These are phyloP conservation scores for Adelges cooleyi DNA, from an alignment of 1,140 invertebrate genomes.

Conservation along the genomic window DNA sequence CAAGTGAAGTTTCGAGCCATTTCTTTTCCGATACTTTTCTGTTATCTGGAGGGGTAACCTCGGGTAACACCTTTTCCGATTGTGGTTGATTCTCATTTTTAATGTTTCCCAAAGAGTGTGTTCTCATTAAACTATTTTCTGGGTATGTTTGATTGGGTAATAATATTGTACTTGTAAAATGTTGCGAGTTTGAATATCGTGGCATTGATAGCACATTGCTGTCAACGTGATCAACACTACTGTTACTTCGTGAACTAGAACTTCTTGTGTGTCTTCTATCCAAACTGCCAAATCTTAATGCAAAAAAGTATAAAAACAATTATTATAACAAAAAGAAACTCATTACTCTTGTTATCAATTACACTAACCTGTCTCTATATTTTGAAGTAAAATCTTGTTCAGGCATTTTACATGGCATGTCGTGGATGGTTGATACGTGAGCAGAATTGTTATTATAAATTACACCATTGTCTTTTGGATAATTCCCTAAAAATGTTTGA, in stretches of 20 bases:
- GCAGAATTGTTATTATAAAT: background rate
- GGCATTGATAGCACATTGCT: background rate
- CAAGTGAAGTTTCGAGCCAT: conserved; percentile 62
- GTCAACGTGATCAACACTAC: background rate
- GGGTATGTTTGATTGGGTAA: conserved; percentile 41
- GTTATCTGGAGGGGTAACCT: conserved; percentile 27
- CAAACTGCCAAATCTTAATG: conserved; percentile 46
- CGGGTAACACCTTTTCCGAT: background rate
- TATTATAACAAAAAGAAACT: too few species aligned
- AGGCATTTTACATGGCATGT: background rate
- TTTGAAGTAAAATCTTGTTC: background rate
- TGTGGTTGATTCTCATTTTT: conserved; percentile 36
- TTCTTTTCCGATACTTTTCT: conserved; percentile 45
- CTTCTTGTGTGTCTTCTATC: conserved; percentile 41
- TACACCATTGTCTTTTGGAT: background rate
- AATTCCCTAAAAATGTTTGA: background rate
- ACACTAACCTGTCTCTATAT: background rate
- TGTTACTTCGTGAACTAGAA: conserved; percentile 1
- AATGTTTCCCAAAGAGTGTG: conserved; percentile 50
- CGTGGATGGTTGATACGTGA: background rate
- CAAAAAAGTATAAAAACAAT: background rate
- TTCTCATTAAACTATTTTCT: conserved; percentile 43
- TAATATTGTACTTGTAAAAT: conserved; percentile 33
- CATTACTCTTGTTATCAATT: too few species aligned
- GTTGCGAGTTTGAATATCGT: background rate